Conservation (phyloP, 2,797 vertebrate genomes). For the Pygocentrus nattereri region DNA sequence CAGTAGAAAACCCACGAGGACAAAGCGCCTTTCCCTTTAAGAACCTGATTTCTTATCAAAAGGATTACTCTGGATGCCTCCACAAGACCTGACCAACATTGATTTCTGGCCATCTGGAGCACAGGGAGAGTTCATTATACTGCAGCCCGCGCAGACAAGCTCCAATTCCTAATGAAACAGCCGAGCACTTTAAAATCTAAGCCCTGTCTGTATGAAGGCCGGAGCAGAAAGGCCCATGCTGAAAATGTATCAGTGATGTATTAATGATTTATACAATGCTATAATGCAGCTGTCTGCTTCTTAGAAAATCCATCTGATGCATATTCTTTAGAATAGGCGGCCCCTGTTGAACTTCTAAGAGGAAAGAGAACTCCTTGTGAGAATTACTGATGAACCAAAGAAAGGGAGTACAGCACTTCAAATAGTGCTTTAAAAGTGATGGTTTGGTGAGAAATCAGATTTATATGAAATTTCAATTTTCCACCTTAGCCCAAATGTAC, state of each 20-base stretch:
- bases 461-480: too few species aligned
- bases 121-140: constrained; percentile 70
- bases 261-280: background rate
- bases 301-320: background rate
- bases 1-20: background rate
- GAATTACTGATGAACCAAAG: too few species aligned
- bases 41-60: constrained; percentile 52
- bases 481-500: too few species aligned
- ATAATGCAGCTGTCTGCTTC: background rate
- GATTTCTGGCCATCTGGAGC: constrained; percentile 75
- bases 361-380: too few species aligned
- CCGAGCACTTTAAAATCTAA: constrained; percentile 70
- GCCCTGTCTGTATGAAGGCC: constrained; percentile 69
- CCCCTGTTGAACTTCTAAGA: background rate
- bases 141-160: constrained; percentile 64
- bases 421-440: too few species aligned
- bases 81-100: constrained; percentile 52
- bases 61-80: constrained; percentile 62
- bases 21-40: constrained; percentile 47
- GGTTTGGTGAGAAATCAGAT: too few species aligned
- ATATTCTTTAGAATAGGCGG: background rate
- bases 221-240: constrained; percentile 27
- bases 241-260: background rate
- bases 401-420: too few species aligned
- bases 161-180: constrained; percentile 72